Percentiles rank a stretch among this genome's conserved stretches.
phyloP scores from a whole-genome alignment of 2,888 invertebrate genomes.

The Hyalella azteca region DNA sequence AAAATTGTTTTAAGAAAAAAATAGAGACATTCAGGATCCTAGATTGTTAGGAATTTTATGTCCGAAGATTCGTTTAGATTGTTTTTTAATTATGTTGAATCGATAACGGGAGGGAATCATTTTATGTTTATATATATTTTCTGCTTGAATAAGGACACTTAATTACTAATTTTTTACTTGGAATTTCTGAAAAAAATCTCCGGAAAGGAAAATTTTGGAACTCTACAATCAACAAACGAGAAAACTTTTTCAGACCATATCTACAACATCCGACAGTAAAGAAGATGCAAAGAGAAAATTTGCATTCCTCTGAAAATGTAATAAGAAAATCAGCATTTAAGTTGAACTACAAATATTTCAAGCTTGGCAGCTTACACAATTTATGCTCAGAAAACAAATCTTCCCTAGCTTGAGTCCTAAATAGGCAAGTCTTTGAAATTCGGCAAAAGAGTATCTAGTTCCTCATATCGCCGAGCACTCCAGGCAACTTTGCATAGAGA shows the following conservation, averaged over 20 bases:
- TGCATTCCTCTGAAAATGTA: conserved; percentile 32
- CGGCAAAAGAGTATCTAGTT: conserved; percentile 34
- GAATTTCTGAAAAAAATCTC: too few relatives aligned
- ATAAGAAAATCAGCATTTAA: conserved; percentile 35
- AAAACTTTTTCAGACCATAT: background rate
- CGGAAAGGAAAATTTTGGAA: too few relatives aligned
- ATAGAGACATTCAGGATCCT: too few relatives aligned
- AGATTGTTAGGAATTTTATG: too few relatives aligned
- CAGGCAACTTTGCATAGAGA: conserved; percentile 31
- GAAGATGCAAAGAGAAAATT: conserved; percentile 19
- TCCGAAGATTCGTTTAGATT: too few relatives aligned
- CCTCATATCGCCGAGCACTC: conserved; percentile 18
- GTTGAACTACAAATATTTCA: conserved; percentile 36
- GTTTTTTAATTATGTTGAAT: too few relatives aligned
- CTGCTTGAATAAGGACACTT: too few relatives aligned
- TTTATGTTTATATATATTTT: too few relatives aligned
- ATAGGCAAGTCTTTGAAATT: conserved; percentile 21
- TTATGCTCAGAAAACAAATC: conserved; percentile 30
- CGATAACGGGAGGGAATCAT: too few relatives aligned
- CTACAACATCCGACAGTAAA: background rate
- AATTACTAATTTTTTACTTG: too few relatives aligned
- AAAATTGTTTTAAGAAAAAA: too few relatives aligned
- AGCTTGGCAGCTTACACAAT: conserved; percentile 33
- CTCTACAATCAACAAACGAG: background rate
- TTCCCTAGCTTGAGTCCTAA: conserved; percentile 36